phyloP scores from a whole-genome alignment of 2,888 invertebrate genomes.

The Acrocyrtus sp. region DNA sequence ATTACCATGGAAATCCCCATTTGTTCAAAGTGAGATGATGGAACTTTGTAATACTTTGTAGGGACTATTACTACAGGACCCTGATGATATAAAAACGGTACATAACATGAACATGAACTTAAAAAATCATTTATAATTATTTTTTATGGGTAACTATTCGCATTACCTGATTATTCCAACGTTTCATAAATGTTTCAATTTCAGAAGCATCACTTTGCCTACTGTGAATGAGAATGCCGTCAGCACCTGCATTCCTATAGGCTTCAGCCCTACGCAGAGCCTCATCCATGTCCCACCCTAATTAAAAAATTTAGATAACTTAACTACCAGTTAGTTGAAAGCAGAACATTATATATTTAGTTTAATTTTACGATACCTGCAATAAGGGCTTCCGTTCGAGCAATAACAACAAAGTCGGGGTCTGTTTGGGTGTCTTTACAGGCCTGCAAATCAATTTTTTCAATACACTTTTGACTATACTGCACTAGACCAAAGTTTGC shows the following conservation, averaged over 20 bases:
- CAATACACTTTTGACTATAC: too few relatives aligned
- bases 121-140: neutral
- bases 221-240: constrained; percentile 68
- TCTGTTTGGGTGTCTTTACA: constrained; percentile 68
- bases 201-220: constrained; percentile 67
- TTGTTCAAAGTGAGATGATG: constrained; percentile 66
- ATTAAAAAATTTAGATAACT: neutral
- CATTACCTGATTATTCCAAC: constrained; percentile 67
- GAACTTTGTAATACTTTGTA: constrained; percentile 67
- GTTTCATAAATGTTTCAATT: constrained; percentile 67
- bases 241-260: constrained; percentile 66
- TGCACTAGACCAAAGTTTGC: neutral
- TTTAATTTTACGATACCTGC: too few relatives aligned
- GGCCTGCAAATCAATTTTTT: too few relatives aligned
- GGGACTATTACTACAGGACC: constrained; percentile 68
- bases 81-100: constrained; percentile 59
- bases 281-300: constrained; percentile 64
- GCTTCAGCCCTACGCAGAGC: constrained; percentile 65
- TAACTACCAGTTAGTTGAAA: neutral
- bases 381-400: constrained; percentile 67
- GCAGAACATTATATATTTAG: neutral
- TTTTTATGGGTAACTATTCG: neutral
- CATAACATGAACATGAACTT: neutral
- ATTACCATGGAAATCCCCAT: constrained; percentile 67
- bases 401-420: constrained; percentile 68